A percentile compares a stretch with the other conserved stretches of the same genome.
phyloP scores from a whole-genome alignment of 2,888 invertebrate genomes.

The Lasioglossum zephyrum region DNA sequence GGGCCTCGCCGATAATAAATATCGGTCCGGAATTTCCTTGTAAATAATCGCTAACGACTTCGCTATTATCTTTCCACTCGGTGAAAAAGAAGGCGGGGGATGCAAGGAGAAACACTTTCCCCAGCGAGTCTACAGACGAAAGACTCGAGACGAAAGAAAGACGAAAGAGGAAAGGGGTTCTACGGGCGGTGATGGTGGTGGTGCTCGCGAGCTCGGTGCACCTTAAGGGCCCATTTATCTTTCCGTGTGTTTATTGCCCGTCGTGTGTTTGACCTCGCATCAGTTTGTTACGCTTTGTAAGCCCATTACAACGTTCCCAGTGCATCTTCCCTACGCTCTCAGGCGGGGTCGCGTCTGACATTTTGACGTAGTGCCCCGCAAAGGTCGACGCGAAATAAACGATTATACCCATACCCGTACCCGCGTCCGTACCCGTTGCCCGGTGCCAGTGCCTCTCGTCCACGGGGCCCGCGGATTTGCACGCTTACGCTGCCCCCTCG shows the following conservation, averaged over 20 bases:
- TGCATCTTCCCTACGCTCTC: conserved; percentile 80
- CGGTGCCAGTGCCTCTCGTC: not conserved
- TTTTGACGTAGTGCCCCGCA: conserved; percentile 84
- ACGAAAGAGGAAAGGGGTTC: not conserved
- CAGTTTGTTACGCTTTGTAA: conserved; percentile 85
- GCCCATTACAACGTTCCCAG: conserved; percentile 83
- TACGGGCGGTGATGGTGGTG: conserved; percentile 30
- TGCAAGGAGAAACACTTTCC: conserved; percentile 71
- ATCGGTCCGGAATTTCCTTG: conserved; percentile 37
- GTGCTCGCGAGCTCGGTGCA: conserved; percentile 60
- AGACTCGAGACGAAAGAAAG: not conserved
- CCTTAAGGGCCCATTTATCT: conserved; percentile 83
- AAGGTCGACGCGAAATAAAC: conserved; percentile 83
- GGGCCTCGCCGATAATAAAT: conserved; percentile 42
- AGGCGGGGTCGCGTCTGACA: conserved; percentile 84
- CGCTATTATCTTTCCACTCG: conserved; percentile 46
- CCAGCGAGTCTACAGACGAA: conserved; percentile 14
- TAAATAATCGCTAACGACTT: conserved; percentile 63
- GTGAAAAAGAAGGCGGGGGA: conserved; percentile 33
- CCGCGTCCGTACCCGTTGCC: not conserved
- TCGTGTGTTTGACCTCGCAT: conserved; percentile 84
- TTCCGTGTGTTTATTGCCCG: conserved; percentile 84
- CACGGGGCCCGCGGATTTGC: conserved; percentile 57
- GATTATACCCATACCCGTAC: conserved; percentile 73
- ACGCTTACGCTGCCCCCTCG: conserved; percentile 34